Conservation (phyloP, 2,797 vertebrate genomes). For the Gymnopithys bicolor region DNA sequence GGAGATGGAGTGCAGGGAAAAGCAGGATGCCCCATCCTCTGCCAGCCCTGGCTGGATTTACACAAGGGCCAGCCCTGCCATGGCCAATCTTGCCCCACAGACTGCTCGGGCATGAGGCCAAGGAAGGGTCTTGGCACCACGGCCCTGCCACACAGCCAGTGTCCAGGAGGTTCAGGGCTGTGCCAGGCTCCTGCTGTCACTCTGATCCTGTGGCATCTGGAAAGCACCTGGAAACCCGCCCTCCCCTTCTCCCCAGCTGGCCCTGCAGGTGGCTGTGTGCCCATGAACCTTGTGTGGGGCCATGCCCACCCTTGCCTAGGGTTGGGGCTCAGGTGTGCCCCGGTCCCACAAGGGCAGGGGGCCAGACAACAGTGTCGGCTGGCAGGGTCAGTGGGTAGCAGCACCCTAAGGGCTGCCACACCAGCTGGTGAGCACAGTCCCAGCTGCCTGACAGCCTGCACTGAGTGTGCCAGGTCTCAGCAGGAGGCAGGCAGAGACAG, state of each 20-base stretch:
- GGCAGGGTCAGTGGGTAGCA: background rate
- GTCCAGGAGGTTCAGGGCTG: background rate
- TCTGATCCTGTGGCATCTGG: background rate
- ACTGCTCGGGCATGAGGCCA: fast-evolving
- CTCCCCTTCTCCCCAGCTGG: background rate
- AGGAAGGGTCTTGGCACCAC: background rate
- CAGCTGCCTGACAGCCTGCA: background rate
- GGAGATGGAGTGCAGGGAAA: background rate
- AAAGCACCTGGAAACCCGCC: background rate
- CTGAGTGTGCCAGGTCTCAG: background rate
- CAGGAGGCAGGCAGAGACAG: background rate
- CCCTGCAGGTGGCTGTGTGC: background rate
- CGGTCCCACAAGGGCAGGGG: background rate
- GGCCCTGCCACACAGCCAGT: background rate
- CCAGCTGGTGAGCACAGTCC: background rate
- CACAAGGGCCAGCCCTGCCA: background rate
- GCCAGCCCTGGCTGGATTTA: background rate
- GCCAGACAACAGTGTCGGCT: background rate
- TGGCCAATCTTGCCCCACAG: background rate
- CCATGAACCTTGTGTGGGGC: background rate
- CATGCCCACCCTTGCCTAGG: fast-evolving
- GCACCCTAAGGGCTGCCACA: background rate
- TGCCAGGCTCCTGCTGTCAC: background rate
- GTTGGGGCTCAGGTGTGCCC: background rate
- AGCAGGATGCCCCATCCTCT: background rate